Evolutionary conservation across 2,888 invertebrate genomes (phyloP).

Genomic region (Esperia sulphurella): DNA sequence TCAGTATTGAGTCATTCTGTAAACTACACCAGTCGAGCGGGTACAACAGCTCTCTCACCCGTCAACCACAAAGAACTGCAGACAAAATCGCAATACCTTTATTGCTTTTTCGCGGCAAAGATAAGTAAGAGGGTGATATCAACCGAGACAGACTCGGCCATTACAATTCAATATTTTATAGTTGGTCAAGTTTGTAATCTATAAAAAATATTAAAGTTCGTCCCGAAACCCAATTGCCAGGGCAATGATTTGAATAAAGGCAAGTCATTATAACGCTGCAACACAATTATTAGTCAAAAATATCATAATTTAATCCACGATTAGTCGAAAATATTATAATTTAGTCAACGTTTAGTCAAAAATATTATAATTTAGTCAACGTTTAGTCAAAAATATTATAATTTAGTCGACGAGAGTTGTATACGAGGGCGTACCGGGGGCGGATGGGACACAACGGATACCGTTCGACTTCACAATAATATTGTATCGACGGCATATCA

Average conservation of each 20-base stretch:
- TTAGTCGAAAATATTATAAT: constrained; percentile 49
- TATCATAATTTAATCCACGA: constrained; percentile 36
- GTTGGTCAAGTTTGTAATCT: no score
- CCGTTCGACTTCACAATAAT: constrained; percentile 13
- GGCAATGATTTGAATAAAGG: no score
- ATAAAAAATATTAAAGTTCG: no score
- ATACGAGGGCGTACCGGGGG: constrained; percentile 50
- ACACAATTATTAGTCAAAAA: constrained; percentile 53
- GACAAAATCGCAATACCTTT: no score
- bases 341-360: constrained; percentile 24
- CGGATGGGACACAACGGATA: constrained; percentile 26
- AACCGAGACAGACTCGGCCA: background rate
- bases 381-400: constrained; percentile 43
- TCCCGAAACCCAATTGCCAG: no score
- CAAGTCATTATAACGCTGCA: constrained; percentile 42
- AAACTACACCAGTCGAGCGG: no score
- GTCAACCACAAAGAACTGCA: no score
- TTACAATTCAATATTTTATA: no score
- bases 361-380: constrained; percentile 39
- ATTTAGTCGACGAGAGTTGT: constrained; percentile 29
- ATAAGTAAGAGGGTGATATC: no score
- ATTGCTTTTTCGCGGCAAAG: no score
- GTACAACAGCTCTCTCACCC: no score
- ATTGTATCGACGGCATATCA: constrained; percentile 2
- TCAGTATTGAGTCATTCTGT: no score